Percentiles rank a stretch among this genome's conserved stretches.
phyloP scores from a whole-genome alignment of 2,113 vertebrate species.

The Chionis minor region DNA sequence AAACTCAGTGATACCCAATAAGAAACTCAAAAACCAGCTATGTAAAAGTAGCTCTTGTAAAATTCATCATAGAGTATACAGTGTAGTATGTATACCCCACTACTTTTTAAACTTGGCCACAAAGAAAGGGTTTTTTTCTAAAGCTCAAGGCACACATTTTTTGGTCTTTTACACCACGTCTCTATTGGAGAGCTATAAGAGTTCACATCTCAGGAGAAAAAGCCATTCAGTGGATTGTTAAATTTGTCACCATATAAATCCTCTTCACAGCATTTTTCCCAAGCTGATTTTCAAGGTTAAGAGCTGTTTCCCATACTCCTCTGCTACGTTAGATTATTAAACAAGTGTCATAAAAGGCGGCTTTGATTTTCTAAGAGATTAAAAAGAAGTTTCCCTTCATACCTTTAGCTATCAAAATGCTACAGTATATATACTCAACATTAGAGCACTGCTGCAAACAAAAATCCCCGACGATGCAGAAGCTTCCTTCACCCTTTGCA shows the following conservation, averaged over 20 bases:
- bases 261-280: not conserved
- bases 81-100: not conserved
- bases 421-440: not conserved
- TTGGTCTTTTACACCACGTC: not conserved
- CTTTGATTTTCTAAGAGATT: slow-evolving; percentile 2
- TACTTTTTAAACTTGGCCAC: not conserved
- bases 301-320: not conserved
- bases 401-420: not conserved
- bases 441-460: not conserved
- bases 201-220: not conserved
- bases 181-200: not conserved
- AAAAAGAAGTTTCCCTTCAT: not conserved
- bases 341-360: not conserved
- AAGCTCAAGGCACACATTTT: not conserved
- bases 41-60: not conserved
- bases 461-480: not conserved
- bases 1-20: not conserved
- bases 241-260: slow-evolving; percentile 36
- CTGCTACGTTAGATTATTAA: not conserved
- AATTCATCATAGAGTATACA: not conserved
- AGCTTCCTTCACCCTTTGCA: not conserved
- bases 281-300: slow-evolving; percentile 44
- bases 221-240: not conserved
- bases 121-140: not conserved
- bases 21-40: not conserved